These are phyloP conservation scores for Ectemnius continuus DNA, from an alignment of 2,888 invertebrate genomes.

Conservation along the genomic window DNA sequence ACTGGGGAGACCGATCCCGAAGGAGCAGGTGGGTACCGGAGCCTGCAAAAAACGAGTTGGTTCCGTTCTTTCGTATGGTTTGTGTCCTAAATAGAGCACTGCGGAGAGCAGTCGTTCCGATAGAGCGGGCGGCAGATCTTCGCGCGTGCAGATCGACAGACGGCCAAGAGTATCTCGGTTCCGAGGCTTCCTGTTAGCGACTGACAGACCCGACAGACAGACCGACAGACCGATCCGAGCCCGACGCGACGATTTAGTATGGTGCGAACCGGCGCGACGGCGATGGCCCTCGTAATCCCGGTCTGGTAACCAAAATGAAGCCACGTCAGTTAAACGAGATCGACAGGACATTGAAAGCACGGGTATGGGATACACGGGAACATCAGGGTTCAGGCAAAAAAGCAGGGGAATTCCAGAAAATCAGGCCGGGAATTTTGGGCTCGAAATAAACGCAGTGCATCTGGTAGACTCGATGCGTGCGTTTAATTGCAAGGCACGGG, in stretches of 20 bases:
- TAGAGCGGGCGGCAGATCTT: constrained; percentile 68
- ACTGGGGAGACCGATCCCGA: constrained; percentile 7
- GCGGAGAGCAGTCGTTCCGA: constrained; percentile 52
- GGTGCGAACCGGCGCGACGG: constrained; percentile 92
- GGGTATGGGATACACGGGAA: constrained; percentile 31
- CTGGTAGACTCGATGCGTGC: neutral
- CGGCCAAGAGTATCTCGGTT: constrained; percentile 74
- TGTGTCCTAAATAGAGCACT: constrained; percentile 32
- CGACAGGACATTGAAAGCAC: constrained; percentile 51
- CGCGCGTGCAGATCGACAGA: constrained; percentile 72
- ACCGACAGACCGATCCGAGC: constrained; percentile 71
- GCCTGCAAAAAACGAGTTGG: constrained; percentile 14
- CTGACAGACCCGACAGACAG: constrained; percentile 62
- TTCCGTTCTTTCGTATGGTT: constrained; percentile 18
- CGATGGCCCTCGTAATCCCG: constrained; percentile 89
- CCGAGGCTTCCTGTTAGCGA: constrained; percentile 77
- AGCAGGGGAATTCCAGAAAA: neutral
- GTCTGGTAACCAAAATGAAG: constrained; percentile 80
- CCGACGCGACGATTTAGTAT: constrained; percentile 82
- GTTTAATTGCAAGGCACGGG: constrained; percentile 13
- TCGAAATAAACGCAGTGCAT: constrained; percentile 6
- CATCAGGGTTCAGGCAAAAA: constrained; percentile 7
- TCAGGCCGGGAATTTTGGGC: neutral
- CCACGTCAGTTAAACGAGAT: constrained; percentile 67
- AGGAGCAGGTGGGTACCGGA: constrained; percentile 10